These are phyloP conservation scores for Stercorarius parasiticus DNA, from an alignment of 2,113 vertebrate genomes.

Conservation along the genomic window DNA sequence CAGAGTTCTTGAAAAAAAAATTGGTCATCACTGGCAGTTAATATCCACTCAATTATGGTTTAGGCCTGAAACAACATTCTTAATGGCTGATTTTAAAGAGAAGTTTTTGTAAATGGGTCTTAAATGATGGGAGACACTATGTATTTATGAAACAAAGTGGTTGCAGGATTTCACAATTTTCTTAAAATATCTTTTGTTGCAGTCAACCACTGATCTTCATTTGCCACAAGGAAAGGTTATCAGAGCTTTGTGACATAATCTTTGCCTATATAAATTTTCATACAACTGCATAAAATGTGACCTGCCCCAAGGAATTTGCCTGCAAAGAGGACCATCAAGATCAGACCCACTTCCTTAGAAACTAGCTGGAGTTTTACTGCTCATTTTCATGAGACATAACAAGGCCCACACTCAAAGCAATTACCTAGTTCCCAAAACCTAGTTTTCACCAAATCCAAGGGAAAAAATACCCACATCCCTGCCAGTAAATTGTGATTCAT, in stretches of 20 bases:
- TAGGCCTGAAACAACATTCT: conserved; percentile 11
- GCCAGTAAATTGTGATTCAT: not conserved
- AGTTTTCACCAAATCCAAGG: not conserved
- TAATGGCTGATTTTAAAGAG: conserved; percentile 1
- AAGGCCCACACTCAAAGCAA: not conserved
- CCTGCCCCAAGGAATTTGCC: not conserved
- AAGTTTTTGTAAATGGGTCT: conserved; percentile 13
- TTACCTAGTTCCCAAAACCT: not conserved
- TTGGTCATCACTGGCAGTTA: not conserved
- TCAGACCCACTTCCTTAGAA: not conserved
- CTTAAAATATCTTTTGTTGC: not conserved
- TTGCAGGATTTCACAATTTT: not conserved
- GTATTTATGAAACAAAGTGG: not conserved
- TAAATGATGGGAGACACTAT: not conserved
- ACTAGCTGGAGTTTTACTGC: not conserved
- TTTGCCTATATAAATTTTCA: not conserved
- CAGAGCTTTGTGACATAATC: not conserved
- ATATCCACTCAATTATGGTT: not conserved
- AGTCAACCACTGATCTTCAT: not conserved
- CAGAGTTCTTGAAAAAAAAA: conserved; percentile 38
- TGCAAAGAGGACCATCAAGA: not conserved
- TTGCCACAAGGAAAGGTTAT: not conserved
- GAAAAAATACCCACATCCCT: not conserved
- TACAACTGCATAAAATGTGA: not conserved
- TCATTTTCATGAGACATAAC: not conserved